Base-by-base conservation (phyloP, 2,113 vertebrate genomes). In the Leptosomus discolor region DNA sequence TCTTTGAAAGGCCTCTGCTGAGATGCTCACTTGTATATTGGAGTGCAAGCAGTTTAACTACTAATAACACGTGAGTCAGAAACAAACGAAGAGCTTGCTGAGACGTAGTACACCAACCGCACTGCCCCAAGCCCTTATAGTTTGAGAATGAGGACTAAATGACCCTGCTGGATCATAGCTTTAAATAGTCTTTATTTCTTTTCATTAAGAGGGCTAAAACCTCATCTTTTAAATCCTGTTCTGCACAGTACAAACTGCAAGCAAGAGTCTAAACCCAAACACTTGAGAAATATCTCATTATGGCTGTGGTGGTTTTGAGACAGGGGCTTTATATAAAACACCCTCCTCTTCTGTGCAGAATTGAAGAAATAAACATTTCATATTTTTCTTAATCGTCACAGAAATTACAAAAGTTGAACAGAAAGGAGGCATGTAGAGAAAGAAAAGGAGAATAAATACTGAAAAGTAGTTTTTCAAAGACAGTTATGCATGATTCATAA, bases 101-200 rank as follows among this genome's bases (percentile, higher is more conserved):
- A 79, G 34, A 30, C 3, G 7, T 43, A 27, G 46, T 64, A 7
- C 22, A 65, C 15, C 37, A 91, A 18, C 11, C 5, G 10, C 32
- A 50, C 4, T 1, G 0, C 12, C 10, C 20, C 11, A 68, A 79
- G 56, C 6, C 4, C 4, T 69, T 37, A 36, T 1, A 51, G 9
- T 51, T 6, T 79, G 34, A 64, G 26, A 48, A 8, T 24, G 20
- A 75, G 36, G 11, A 30, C 11, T 41, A 54, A 91, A 76, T 48
- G 16, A 36, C 2, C 8, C 14, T 86, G 4, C 12, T 63, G 23
- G 54, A 58, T 82, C 20, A 48, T 68, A 30, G 16, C 2, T 81
- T 71, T 46, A 80, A 51, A 29, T 32, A 90, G 20, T 19, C 8
- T 74, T 80, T 15, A 39, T n/a, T 81, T 86, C 15, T 67, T 81